These are phyloP conservation scores for Emydoidea blandingii DNA, from an alignment of 2,797 vertebrate genomes.

Conservation along the genomic window DNA sequence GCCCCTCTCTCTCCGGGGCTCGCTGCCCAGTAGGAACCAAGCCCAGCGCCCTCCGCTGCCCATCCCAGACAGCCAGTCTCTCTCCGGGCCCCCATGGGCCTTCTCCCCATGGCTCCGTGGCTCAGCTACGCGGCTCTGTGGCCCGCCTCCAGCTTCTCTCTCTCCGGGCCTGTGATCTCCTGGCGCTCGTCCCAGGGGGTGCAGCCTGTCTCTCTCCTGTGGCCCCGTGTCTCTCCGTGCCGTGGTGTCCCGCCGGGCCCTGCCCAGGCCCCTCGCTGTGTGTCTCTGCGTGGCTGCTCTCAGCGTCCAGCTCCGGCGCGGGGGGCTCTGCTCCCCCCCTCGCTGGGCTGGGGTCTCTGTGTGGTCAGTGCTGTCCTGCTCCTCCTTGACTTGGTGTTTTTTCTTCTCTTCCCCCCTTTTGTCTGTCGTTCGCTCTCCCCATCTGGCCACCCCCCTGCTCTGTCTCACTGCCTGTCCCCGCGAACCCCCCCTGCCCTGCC, in stretches of 20 bases:
- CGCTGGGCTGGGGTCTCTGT: constrained; percentile 66
- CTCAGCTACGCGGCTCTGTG: too few relatives aligned
- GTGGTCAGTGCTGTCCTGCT: constrained; percentile 77
- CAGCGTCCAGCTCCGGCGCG: constrained; percentile 20
- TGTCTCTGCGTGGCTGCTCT: constrained; percentile 45
- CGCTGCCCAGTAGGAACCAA: too few relatives aligned
- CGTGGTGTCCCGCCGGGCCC: not conserved
- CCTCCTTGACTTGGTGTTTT: constrained; percentile 80
- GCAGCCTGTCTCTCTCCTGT: not conserved
- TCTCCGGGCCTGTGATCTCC: constrained; percentile 34
- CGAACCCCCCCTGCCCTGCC: accelerated
- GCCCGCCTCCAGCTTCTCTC: not conserved
- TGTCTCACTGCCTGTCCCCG: not conserved
- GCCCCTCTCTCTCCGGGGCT: not conserved
- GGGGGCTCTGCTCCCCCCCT: constrained; percentile 41
- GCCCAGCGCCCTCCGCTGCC: too few relatives aligned
- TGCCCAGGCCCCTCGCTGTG: not conserved
- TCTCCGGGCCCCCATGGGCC: not conserved
- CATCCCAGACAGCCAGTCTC: not conserved
- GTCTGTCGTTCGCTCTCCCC: not conserved
- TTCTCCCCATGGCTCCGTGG: too few relatives aligned
- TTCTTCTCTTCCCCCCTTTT: constrained; percentile 49
- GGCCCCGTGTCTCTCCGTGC: not conserved
- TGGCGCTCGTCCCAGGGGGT: not conserved
- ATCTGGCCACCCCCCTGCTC: not conserved